phyloP scores from a whole-genome alignment of 64 coral and sea anemone genomes.

The Actinia equina region DNA sequence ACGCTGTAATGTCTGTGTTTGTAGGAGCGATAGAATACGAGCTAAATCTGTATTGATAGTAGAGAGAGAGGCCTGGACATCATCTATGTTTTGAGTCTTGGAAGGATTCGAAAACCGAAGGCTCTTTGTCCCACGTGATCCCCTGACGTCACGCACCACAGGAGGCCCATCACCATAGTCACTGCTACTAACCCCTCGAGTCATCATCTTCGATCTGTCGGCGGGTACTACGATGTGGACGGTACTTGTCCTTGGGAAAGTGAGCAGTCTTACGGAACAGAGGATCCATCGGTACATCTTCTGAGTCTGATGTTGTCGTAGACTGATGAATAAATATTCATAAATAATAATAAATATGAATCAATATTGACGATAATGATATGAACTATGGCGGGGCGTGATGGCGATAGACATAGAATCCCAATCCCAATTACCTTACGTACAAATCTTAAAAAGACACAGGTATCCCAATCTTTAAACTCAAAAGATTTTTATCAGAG shows the following conservation, averaged over 20 bases:
- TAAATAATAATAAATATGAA: background rate
- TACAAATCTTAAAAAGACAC: too few relatives aligned
- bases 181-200: slow-evolving; percentile 87
- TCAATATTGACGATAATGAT: background rate
- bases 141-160: slow-evolving; percentile 44
- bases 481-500: too few relatives aligned
- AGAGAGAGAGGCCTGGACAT: slow-evolving; percentile 63
- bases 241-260: slow-evolving; percentile 23
- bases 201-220: slow-evolving; percentile 72
- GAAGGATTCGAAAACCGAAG: background rate
- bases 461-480: background rate
- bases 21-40: slow-evolving; percentile 69
- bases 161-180: slow-evolving; percentile 69
- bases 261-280: background rate
- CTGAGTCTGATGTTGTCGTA: slow-evolving; percentile 74
- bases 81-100: slow-evolving; percentile 30
- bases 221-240: slow-evolving; percentile 48
- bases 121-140: slow-evolving; percentile 24
- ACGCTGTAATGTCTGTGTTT: slow-evolving; percentile 40
- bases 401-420: background rate
- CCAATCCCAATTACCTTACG: too few relatives aligned
- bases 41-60: slow-evolving; percentile 75
- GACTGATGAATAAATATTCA: slow-evolving; percentile 20
- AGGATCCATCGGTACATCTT: slow-evolving; percentile 19
- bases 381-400: background rate